Conservation (phyloP, 2,113 vertebrate species). For the Xiphophorus hellerii region DNA sequence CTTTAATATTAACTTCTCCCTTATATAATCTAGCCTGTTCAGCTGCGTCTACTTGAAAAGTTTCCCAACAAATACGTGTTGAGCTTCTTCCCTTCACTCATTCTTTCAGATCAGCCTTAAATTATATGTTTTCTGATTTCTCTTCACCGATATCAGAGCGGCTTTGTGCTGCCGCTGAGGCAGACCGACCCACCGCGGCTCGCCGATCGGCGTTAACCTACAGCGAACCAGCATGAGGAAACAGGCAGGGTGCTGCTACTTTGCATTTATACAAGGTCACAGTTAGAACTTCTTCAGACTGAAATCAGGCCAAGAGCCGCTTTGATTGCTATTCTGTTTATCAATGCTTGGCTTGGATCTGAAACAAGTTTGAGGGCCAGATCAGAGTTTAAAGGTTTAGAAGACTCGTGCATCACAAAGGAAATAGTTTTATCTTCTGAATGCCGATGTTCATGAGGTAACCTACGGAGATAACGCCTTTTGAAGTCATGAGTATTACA, state of each 20-base stretch:
- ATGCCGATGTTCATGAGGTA: not conserved
- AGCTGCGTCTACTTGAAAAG: not conserved
- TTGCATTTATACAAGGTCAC: constrained; percentile 1
- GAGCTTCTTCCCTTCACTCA: not conserved
- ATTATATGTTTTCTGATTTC: not conserved
- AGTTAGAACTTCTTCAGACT: not conserved
- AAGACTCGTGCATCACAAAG: not conserved
- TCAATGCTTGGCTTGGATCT: not conserved
- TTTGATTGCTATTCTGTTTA: not conserved
- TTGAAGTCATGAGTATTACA: not conserved
- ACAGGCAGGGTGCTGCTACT: not conserved
- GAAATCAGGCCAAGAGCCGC: not conserved
- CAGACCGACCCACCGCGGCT: not conserved
- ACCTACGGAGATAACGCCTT: not conserved
- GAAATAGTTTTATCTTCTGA: not conserved
- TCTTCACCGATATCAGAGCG: not conserved
- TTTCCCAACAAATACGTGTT: not conserved
- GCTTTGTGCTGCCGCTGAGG: not conserved
- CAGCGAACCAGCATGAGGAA: not conserved
- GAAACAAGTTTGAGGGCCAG: not conserved
- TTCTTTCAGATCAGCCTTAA: not conserved
- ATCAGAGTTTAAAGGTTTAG: too few species aligned
- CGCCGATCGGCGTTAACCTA: not conserved
- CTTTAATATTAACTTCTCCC: not conserved
- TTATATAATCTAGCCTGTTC: not conserved